Percentiles rank a stretch among this genome's conserved stretches.
These are phyloP conservation scores for Dermochelys coriacea DNA, from an alignment of 2,797 vertebrate genomes.

Conservation along the genomic window DNA sequence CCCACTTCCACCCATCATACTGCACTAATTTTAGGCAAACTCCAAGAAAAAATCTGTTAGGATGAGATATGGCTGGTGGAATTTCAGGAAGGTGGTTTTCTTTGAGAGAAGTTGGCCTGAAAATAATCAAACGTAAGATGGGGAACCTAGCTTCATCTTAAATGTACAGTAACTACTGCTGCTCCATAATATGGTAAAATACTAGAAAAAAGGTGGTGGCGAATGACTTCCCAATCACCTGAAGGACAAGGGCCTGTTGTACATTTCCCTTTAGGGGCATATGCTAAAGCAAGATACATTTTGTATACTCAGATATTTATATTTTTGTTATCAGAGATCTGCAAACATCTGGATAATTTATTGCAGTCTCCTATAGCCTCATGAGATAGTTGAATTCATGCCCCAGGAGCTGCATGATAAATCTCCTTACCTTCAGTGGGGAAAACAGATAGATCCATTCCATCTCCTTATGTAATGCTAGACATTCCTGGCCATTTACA, in stretches of 20 bases:
- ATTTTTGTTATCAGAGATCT: not conserved
- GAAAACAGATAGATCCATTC: not conserved
- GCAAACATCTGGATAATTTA: not conserved
- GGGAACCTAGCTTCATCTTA: not conserved
- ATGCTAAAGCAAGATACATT: not conserved
- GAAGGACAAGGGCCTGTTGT: not conserved
- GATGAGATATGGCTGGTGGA: no score
- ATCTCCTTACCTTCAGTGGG: not conserved
- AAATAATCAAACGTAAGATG: no score
- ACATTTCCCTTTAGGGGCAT: not conserved
- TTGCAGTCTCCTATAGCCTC: not conserved
- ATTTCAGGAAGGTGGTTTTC: no score
- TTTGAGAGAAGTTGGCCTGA: no score
- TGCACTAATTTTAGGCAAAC: no score
- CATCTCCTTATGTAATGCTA: not conserved
- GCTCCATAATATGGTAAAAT: not conserved
- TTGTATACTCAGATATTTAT: not conserved
- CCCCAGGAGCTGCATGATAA: not conserved
- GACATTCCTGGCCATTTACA: not conserved
- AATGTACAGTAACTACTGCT: not conserved
- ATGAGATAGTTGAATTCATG: not conserved
- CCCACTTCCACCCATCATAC: no score
- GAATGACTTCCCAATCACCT: not conserved
- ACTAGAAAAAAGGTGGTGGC: rapidly evolving
- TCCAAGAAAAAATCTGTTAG: no score